Evolutionary conservation across 2,888 invertebrate genomes (phyloP).

Genomic region (Malachius bipustulatus): DNA sequence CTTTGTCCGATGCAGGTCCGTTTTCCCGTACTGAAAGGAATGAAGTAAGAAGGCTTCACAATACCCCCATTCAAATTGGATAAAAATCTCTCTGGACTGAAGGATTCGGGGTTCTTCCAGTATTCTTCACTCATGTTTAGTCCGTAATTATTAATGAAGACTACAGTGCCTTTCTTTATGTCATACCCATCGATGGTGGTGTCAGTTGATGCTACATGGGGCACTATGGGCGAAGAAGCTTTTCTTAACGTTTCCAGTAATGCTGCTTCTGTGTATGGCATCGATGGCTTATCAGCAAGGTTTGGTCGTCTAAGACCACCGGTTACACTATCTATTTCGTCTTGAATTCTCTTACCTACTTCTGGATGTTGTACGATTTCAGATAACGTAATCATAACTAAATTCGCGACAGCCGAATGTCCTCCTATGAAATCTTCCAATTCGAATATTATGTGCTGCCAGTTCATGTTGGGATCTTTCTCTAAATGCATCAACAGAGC

Average conservation of each 20-base stretch:
- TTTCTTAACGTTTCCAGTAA: conserved; percentile 50
- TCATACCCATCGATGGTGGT: conserved; percentile 47
- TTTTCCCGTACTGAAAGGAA: conserved; percentile 55
- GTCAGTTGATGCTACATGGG: conserved; percentile 51
- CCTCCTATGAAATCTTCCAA: conserved; percentile 42
- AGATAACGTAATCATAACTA: conserved; percentile 46
- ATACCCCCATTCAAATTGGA: conserved; percentile 40
- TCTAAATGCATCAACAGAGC: conserved; percentile 44
- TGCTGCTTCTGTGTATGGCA: conserved; percentile 51
- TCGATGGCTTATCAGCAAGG: conserved; percentile 36
- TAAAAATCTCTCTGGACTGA: conserved; percentile 51
- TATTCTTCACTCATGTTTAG: conserved; percentile 49
- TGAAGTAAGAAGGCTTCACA: conserved; percentile 50
- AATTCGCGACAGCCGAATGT: conserved; percentile 52
- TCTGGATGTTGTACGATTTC: conserved; percentile 42
- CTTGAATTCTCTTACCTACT: conserved; percentile 42
- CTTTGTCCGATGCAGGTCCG: conserved; percentile 58
- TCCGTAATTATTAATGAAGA: conserved; percentile 57
- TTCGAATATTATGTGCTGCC: conserved; percentile 43
- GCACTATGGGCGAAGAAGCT: conserved; percentile 55
- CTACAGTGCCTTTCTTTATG: conserved; percentile 48
- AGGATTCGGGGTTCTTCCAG: conserved; percentile 49
- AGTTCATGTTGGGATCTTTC: conserved; percentile 29
- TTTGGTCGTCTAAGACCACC: conserved; percentile 25
- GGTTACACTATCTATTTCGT: conserved; percentile 40